phyloP scores from a whole-genome alignment of 2,888 invertebrate genomes.

The Branchellion lobata region DNA sequence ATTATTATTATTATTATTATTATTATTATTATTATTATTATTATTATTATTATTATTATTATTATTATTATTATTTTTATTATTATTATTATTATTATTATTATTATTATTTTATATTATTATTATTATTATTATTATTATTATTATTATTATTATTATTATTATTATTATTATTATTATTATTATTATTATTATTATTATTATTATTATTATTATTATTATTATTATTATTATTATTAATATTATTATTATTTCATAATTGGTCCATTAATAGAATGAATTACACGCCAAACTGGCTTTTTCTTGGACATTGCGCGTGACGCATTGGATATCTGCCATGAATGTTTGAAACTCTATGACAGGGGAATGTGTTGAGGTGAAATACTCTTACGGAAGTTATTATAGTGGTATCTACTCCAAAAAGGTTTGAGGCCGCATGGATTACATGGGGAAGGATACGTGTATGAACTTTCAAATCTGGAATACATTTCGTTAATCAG shows the following conservation, averaged over 20 bases:
- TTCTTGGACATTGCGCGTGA: constrained; percentile 23
- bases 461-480: too few relatives aligned
- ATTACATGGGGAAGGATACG: too few relatives aligned
- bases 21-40: not conserved
- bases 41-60: not conserved
- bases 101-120: not conserved
- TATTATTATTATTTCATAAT: constrained; percentile 15
- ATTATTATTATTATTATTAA: not conserved
- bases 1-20: constrained; percentile 8
- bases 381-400: too few relatives aligned
- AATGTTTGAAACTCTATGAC: not conserved
- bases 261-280: too few relatives aligned
- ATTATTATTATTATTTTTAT: constrained; percentile 13
- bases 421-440: too few relatives aligned
- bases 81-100: not conserved
- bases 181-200: constrained; percentile 1
- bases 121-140: not conserved
- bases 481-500: too few relatives aligned
- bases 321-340: constrained; percentile 38
- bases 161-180: not conserved
- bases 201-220: not conserved
- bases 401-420: too few relatives aligned
- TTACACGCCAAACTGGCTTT: too few relatives aligned
- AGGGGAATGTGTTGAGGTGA: not conserved
- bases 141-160: not conserved